Base-by-base conservation (phyloP, 2,113 vertebrate genomes). In the Chloropsis cyanopogon region DNA sequence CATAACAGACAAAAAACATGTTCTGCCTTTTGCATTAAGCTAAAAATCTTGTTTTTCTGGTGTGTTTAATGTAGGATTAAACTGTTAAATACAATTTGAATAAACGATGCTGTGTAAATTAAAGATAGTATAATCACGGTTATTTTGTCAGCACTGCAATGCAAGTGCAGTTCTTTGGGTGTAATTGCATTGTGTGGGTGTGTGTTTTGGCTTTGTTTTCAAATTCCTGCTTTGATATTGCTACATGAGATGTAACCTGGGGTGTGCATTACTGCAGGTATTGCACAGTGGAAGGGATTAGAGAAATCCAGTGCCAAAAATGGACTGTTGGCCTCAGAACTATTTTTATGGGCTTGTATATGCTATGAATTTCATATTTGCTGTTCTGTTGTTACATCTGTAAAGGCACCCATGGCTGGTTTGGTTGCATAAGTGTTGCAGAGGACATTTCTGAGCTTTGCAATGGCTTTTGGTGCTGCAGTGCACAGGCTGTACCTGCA, bases 121-220 rank as follows among this genome's bases (percentile, higher is more conserved):
- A 86, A 85, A 73, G 64, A 39, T 31, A 29, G 54, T 25, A 3
- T 92, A 89, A 95, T 96, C 84, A 82, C 22, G 15, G 76, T 60
- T 66, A 52, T 80, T 93, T 82, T 90, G 60, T 86, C 71, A 94
- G 90, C 82, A 26, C 82, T 83, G 76, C 69, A 81, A 78, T 80
- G 85, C 42, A 95, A 91, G 89, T 72, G n/a, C 70, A 33, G 56
- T 64, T 94, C 85, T 92, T 86, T 6, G 17, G 37, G 56, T 68
- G 60, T 92, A 95, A 94, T 92, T 84, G 85, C 88, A 53, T 49
- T 78, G 79, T 78, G 93, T 94, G 73, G 93, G 96, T 60, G 92
- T 82, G 56, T 92, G 52, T 96, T 96, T 97, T 90, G 93, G 93
- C 88, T 88, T 94, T 96, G 88, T 88, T 96, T 88, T 92, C 71